Base-by-base conservation (phyloP, 1,140 invertebrate genomes). In the Drosophila littoralis region DNA sequence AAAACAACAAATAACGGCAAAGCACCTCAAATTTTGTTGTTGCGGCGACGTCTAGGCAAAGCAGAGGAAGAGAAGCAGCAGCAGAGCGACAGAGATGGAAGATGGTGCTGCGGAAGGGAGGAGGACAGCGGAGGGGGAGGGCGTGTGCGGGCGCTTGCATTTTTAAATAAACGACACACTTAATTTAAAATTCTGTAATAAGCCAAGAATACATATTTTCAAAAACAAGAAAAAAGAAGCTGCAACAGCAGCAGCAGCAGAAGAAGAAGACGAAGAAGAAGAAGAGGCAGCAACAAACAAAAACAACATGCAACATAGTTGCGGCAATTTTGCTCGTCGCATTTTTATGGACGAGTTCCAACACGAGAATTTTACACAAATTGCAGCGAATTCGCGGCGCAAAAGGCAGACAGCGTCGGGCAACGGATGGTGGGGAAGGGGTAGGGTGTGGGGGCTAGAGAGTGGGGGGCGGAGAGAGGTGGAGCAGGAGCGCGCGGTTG, bases 271-370 rank as follows among this genome's bases (percentile, higher is more conserved):
- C 1, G 38, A 9, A 12, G 9, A 5, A 10, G 38, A 9, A 0
- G 38, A 28, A 28, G 3, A 28, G 6, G 22, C 22, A 28, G 22
- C 22, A 28, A 28, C 22, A 28, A 28, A 65, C 10, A 55, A 51
- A 9, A 40, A 51, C 12, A 58, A 43, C 38, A 51, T 10, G 68
- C 51, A 71, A 72, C 69, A 67, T 60, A 52, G 69, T 78, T 81
- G 77, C 66, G 58, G 58, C 48, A 75, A 55, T 74, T 74, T 70
- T 38, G 40, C n/a, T 35, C 32, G 33, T 22, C 52, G 79, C 64
- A 77, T 74, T 81, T 81, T 81, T 81, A 81, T 74, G 69, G 50
- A 81, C 79, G 79, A 74, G 75, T 78, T 82, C 77, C 77, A 83
- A 68, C 66, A 71, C 50, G 71, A 74, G 60, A 75, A 75, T 81